Percentiles rank a stretch among this genome's conserved stretches.
Conservation (phyloP, 2,113 vertebrate species). For the Pachypanchax playfairii region DNA sequence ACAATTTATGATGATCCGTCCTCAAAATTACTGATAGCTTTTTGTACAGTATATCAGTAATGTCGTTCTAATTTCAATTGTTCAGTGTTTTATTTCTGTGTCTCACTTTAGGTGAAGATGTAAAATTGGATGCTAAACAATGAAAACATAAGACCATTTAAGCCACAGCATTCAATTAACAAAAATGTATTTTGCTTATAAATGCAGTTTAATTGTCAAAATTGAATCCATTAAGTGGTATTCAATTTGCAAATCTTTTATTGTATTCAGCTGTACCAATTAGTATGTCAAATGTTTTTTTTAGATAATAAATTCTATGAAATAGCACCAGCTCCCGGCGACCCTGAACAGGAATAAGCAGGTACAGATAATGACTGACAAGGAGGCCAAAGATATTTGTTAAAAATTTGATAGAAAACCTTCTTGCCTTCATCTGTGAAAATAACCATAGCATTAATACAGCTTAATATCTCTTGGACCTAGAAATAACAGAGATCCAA, state of each 20-base stretch:
- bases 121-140: constrained; percentile 8
- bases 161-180: constrained; percentile 1
- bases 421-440: constrained; percentile 19
- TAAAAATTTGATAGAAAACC: constrained; percentile 21
- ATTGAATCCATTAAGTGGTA: constrained; percentile 22
- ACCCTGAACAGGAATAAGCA: too few species aligned
- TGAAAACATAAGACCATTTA: constrained; percentile 7
- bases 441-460: constrained; percentile 34
- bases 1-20: constrained; percentile 60
- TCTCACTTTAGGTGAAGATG: neutral
- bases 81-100: neutral
- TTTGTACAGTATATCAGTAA: constrained; percentile 8
- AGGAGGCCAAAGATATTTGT: constrained; percentile 16
- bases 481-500: constrained; percentile 22
- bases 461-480: constrained; percentile 30
- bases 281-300: constrained; percentile 16
- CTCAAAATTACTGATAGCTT: constrained; percentile 42
- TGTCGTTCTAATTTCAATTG: neutral
- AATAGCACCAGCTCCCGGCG: too few species aligned
- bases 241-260: constrained; percentile 10
- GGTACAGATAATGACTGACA: too few species aligned
- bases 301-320: constrained; percentile 31
- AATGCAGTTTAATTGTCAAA: constrained; percentile 15
- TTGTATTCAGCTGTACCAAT: constrained; percentile 14
- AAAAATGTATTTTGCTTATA: constrained; percentile 2